Evolutionary conservation across 2,797 vertebrate genomes (phyloP).

Genomic region (Rhodeus uyekii): DNA sequence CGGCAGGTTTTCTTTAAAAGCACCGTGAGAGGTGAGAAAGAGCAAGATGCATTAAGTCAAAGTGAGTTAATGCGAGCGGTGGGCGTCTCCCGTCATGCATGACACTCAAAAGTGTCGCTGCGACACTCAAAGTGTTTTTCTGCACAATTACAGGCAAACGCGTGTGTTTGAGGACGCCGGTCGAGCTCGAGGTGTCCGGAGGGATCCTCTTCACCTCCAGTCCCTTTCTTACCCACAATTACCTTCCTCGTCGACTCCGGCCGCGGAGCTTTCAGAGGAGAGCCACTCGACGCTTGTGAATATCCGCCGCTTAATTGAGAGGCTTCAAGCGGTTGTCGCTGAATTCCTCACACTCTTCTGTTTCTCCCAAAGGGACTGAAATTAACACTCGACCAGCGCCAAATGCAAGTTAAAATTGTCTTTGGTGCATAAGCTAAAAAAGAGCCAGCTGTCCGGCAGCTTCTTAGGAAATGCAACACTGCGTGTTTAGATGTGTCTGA

Average conservation of each 20-base stretch:
- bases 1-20: constrained; percentile 39
- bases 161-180: not conserved
- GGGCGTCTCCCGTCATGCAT: constrained; percentile 24
- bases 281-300: not conserved
- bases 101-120: constrained; percentile 25
- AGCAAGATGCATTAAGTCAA: constrained; percentile 30
- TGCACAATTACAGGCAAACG: not conserved
- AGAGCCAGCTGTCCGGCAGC: not conserved
- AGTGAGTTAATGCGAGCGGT: constrained; percentile 44
- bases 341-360: not conserved
- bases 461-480: not conserved
- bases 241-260: constrained; percentile 2
- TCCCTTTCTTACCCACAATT: constrained; percentile 28
- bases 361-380: not conserved
- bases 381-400: not conserved
- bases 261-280: not conserved
- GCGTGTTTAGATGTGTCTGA: not conserved
- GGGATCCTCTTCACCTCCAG: constrained; percentile 6
- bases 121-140: not conserved
- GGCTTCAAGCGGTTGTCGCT: not conserved
- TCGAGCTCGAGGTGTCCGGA: not conserved
- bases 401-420: not conserved
- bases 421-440: no score
- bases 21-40: constrained; percentile 10
- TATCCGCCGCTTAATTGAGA: not conserved